Evolutionary conservation across 1,140 invertebrate genomes (phyloP).

Genomic region (Sycobia sp.): DNA sequence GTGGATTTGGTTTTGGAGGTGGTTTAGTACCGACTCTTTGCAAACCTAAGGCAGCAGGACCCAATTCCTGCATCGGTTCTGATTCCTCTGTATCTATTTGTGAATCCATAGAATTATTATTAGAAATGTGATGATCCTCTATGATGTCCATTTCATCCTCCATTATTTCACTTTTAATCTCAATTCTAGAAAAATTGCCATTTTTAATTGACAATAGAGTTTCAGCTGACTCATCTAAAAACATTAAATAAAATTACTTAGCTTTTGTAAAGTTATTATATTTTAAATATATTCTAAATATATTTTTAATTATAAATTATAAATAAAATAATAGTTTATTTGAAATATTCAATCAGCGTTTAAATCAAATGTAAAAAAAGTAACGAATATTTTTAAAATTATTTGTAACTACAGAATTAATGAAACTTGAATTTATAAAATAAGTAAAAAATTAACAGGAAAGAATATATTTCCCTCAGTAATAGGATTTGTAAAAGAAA

Average conservation of each 20-base stretch:
- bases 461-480: no score
- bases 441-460: no score
- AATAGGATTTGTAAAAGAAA: no score
- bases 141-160: slow-evolving; percentile 67
- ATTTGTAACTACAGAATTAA: no score
- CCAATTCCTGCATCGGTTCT: slow-evolving; percentile 69
- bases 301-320: no score
- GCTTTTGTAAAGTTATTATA: neutral
- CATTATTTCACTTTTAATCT: slow-evolving; percentile 57
- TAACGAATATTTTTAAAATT: no score
- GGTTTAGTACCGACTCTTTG: slow-evolving; percentile 77
- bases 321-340: no score
- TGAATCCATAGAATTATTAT: slow-evolving; percentile 56
- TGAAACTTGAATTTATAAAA: no score
- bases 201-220: slow-evolving; percentile 65
- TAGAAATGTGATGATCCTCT: slow-evolving; percentile 59
- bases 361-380: no score
- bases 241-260: neutral
- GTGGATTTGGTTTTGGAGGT: slow-evolving; percentile 70
- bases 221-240: slow-evolving; percentile 61
- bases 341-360: no score
- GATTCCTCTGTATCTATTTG: slow-evolving; percentile 66
- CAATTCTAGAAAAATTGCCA: slow-evolving; percentile 58
- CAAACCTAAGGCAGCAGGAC: slow-evolving; percentile 76
- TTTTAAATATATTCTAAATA: neutral